Evolutionary conservation across 2,888 invertebrate genomes (phyloP), one percentile per base, ranked within the genome.

Genomic region (Tupiocoris notatus): DNA sequence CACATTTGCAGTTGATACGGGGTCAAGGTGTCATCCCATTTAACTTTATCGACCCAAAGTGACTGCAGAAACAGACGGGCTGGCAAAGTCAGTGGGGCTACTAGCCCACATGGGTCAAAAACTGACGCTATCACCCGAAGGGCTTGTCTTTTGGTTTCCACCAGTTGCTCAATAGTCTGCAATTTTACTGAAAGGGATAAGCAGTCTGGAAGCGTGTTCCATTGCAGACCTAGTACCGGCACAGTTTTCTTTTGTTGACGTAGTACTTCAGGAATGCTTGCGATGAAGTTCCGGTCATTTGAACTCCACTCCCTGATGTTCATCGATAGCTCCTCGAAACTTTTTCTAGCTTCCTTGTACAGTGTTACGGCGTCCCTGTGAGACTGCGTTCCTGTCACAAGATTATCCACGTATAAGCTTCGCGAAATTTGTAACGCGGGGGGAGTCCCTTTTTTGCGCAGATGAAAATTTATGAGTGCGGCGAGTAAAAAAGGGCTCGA

Each of bases 401-500:
- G n/a, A 66, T 71, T 71, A 21, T 71, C 65, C 17, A 71, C 71
- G 20, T 71, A 71, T 3, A 71, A 23, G 17, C 71, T 67, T 18
- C 20, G 18, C 12, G 18, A 9, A 3, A 71, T 7, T 9, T 22
- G 64, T 2, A n/a, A 3, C 6, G 20, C 17, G 16, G 16, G 22
- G 7, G 64, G 21, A 3, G 17, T n/a, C 25, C n/a, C 25, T 7
- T 64, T 73, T 24, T 25, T 12, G 17, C 12, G 17, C 7, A 70
- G 39, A 20, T 62, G 66, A 18, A 39, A 16, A 6, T 20, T 2
- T 17, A 68, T 61, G 17, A 39, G 22, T 64, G 75, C 61, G 16
- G 61, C 54, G 17, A 75, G 21, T 18, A 65, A 24, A 75, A 17
- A 66, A 9, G 66, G 66, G 39, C 66, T 66, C 17, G 66, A 66